Evolutionary conservation across 2,113 vertebrate genomes (phyloP), one percentile per base, ranked within the genome.

Genomic region (Prunella fulvescens): DNA sequence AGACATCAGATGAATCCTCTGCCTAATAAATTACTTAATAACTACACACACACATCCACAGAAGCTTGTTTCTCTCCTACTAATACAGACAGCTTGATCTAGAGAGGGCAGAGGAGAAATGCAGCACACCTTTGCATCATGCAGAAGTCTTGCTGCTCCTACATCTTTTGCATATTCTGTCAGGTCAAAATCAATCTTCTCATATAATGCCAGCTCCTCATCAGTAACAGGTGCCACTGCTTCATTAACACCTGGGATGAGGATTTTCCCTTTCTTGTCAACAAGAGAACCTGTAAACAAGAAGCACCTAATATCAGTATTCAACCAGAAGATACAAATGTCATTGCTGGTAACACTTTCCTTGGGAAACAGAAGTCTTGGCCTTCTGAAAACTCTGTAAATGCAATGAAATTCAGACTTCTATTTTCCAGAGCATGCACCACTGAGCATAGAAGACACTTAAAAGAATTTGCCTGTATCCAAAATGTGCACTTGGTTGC

Each of bases 131-230:
- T 99, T 99, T 86, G 96, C 95, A 93, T 92, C 76, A 56, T 99
- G 99, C 66, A 99, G 95, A 13, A 99, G 97, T 62, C 94, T 96
- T 44, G 40, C 0, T 5, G 98, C 97, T 19, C 99, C 99, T n/a
- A 99, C 91, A 40, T 99, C 99, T 95, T 97, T 98, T 67, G 98
- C 95, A 56, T 99, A 99, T 58, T 99, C 99, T 20, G 94, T 53
- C 97, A 99, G 26, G 85, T 99, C 99, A 76, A 99, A 99, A 72
- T 99, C 99, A 24, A 99, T 99, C 76, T 98, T 97, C 50, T 99
- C 98, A 40, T 99, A 99, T 4, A 99, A 97, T 9, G 95, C 58
- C 78, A 92, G 97, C 90, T 99, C 99, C 35, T 99, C 98, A 2
- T 98, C 96, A 1, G 98, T 99, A 83, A 99, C 31, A 3, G 98